Percentiles rank a stretch among this genome's conserved stretches.
Conservation (phyloP, 2,797 vertebrate genomes). For the Anguilla marmorata region DNA sequence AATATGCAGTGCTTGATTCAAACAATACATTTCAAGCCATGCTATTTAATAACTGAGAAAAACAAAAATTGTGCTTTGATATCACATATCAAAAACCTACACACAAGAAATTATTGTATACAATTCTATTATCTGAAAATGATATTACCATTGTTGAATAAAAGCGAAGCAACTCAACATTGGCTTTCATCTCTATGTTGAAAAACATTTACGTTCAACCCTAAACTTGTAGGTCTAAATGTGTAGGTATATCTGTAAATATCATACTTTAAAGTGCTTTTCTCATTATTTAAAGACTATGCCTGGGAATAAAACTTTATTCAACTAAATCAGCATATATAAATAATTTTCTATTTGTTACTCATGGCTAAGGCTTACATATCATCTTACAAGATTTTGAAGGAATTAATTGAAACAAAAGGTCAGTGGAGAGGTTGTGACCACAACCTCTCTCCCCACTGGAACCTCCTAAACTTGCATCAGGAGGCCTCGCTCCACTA, state of each 20-base stretch:
- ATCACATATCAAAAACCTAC: neutral
- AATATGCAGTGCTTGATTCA: too few species aligned
- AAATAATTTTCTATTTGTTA: neutral
- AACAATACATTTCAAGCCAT: neutral
- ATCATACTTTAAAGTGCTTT: neutral
- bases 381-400: neutral
- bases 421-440: neutral
- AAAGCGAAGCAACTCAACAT: neutral
- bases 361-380: neutral
- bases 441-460: neutral
- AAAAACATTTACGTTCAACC: neutral
- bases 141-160: neutral
- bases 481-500: neutral
- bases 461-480: neutral
- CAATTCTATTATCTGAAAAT: neutral
- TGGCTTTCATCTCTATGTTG: neutral
- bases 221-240: neutral
- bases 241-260: neutral
- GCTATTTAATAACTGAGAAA: neutral
- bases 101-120: neutral
- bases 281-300: neutral
- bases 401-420: neutral
- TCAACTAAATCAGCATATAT: neutral
- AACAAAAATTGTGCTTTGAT: neutral
- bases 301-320: neutral